Evolutionary conservation across 2,113 vertebrate species (phyloP).

Genomic region (Trochalopteron elliotii): DNA sequence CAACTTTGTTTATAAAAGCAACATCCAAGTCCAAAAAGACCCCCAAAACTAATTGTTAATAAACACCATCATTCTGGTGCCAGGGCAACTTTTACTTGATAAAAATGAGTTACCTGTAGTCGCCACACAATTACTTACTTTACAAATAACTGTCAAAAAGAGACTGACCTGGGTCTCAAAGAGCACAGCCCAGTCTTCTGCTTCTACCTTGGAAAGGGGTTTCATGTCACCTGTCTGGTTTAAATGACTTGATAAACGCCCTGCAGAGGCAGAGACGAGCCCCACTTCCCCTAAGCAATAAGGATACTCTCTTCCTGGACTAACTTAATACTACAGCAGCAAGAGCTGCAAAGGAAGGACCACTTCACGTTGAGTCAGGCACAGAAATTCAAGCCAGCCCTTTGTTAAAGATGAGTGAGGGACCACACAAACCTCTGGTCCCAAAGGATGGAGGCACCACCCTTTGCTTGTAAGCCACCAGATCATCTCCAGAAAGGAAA

Average conservation of each 20-base stretch:
- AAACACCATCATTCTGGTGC: not conserved
- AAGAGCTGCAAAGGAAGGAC: not conserved
- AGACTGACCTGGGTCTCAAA: not conserved
- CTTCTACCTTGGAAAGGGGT: not conserved
- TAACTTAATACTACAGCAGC: not conserved
- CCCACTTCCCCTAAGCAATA: not conserved
- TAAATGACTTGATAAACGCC: not conserved
- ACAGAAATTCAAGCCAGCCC: not conserved
- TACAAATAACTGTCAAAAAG: not conserved
- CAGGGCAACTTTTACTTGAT: not conserved
- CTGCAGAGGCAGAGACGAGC: not conserved
- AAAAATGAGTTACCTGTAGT: fast-evolving
- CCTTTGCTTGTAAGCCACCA: not conserved
- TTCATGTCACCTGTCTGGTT: not conserved
- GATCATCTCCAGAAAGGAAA: not conserved
- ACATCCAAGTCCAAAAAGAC: not conserved
- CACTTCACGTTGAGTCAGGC: fast-evolving
- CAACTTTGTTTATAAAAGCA: not conserved
- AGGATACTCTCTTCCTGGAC: not conserved
- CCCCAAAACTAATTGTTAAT: not conserved
- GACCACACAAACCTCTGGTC: not conserved
- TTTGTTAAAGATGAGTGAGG: not conserved
- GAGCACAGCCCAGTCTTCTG: not conserved
- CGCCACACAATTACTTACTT: not conserved
- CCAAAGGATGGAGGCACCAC: not conserved